Evolutionary conservation across 2,888 invertebrate species (phyloP).

Genomic region (Caenorhabditis sp.): DNA sequence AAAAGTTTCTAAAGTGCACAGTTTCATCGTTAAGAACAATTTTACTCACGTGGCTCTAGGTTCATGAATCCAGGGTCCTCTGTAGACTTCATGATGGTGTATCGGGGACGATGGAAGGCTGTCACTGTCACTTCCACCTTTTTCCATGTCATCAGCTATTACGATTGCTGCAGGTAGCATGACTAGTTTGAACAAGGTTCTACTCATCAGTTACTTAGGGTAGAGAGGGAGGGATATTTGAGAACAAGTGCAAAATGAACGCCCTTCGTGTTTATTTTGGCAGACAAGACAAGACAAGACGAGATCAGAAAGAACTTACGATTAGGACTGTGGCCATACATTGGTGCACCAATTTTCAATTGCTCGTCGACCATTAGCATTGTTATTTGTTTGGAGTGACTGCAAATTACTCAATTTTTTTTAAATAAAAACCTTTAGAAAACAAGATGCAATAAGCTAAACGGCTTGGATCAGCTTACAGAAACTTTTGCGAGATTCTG

Average conservation of each 20-base stretch:
- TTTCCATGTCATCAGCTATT: conserved; percentile 61
- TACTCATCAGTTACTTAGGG: not conserved
- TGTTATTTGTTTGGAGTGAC: too few species aligned
- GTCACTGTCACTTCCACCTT: conserved; percentile 55
- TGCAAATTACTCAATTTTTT: conserved; percentile 11
- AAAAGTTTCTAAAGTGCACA: conserved; percentile 76
- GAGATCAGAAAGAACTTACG: conserved; percentile 34
- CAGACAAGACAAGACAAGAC: too few species aligned
- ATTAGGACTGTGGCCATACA: conserved; percentile 41
- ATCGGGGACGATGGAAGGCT: conserved; percentile 55
- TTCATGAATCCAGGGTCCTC: conserved; percentile 61
- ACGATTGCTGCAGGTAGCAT: conserved; percentile 54
- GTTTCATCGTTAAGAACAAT: too few species aligned
- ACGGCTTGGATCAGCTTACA: too few species aligned
- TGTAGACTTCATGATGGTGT: conserved; percentile 39
- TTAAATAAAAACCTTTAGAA: too few species aligned
- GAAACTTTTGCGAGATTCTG: too few species aligned
- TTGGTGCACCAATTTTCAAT: conserved; percentile 51
- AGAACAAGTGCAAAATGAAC: conserved; percentile 55
- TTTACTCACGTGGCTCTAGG: conserved; percentile 62
- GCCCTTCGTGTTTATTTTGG: conserved; percentile 43
- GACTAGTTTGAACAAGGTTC: conserved; percentile 35
- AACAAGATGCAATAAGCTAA: too few species aligned
- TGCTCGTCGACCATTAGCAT: conserved; percentile 65
- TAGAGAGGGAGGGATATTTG: conserved; percentile 2